A percentile compares a stretch with the other conserved stretches of the same genome.
Conservation (phyloP, 2,113 vertebrate genomes). For the Lophius piscatorius region DNA sequence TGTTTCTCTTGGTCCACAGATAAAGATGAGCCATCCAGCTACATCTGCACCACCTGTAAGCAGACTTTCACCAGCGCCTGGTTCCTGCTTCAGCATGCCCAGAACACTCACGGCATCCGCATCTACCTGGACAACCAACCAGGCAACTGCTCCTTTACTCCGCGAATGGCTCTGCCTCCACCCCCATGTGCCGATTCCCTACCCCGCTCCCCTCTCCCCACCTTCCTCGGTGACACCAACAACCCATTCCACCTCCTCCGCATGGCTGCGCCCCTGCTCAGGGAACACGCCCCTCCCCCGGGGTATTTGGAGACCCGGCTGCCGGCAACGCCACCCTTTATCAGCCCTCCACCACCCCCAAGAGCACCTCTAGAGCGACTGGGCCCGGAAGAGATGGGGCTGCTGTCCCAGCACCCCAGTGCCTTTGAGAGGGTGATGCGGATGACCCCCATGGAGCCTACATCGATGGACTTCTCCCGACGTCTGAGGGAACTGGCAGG, state of each 20-base stretch:
- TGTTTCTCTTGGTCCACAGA: constrained; percentile 80
- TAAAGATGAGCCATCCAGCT: constrained; percentile 99
- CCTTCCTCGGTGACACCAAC: constrained; percentile 93
- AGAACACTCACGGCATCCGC: constrained; percentile 97
- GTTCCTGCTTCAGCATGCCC: constrained; percentile 99
- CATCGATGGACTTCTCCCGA: constrained; percentile 98
- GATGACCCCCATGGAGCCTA: constrained; percentile 94
- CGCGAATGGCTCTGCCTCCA: constrained; percentile 95
- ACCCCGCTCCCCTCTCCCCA: constrained; percentile 94
- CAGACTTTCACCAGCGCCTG: constrained; percentile 98
- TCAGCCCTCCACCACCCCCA: constrained; percentile 94
- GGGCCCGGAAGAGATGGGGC: constrained; percentile 98
- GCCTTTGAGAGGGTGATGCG: constrained; percentile 99
- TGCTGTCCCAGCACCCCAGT: constrained; percentile 99
- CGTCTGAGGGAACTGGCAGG: constrained; percentile 96
- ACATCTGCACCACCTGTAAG: constrained; percentile 99
- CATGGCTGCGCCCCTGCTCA: constrained; percentile 95
- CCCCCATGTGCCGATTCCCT: constrained; percentile 90
- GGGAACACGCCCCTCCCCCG: constrained; percentile 86
- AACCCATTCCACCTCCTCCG: constrained; percentile 97
- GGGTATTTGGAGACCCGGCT: constrained; percentile 95
- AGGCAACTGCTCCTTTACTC: constrained; percentile 92
- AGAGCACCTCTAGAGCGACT: constrained; percentile 91
- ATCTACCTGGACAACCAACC: constrained; percentile 98
- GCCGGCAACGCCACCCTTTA: constrained; percentile 93